Evolutionary conservation across 2,113 vertebrate species (phyloP), one percentile per base, ranked within the genome.

Genomic region (Ardeotis arabs): DNA sequence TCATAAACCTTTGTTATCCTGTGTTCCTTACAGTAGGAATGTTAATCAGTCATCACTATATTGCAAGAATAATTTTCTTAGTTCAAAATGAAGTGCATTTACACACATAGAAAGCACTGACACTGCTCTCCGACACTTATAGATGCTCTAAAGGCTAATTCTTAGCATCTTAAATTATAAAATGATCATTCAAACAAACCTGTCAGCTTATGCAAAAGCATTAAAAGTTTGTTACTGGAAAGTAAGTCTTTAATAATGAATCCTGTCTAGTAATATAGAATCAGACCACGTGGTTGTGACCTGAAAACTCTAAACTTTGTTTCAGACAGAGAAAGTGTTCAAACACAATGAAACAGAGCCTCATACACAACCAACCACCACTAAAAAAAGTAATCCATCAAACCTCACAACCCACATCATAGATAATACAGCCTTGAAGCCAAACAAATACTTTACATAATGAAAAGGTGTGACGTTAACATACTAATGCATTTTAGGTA

Each of bases 91-190:
- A 85, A 90, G 16, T 10, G 10, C 11, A 21, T 53, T 89, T 80
- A 77, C 37, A 55, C 4, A 80, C 19, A 64, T 1, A 68, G 27
- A 74, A 70, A 87, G 14, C 23, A 68, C 0, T 56, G n/a, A 49
- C 35, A 67, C 5, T 3, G 41, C 13, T 6, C 12, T 24, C 19
- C 2, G 0, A 49, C 20, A 72, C 7, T 77, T n/a, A 45, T 0
- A 56, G 10, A 87, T 73, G 27, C 13, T 75, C 25, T 62, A n/a
- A 73, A 80, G 29, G 44, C 19, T 13, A 50, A 59, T 45, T 70
- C 37, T 74, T 55, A 78, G 31, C 24, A 88, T 4, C 21, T 78
- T 58, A 53, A 67, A 41, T 56, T 50, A 55, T 33, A 44, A 87
- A 89, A 58, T 49, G 24, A 59, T 80, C 4, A 45, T 39, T 78